These are phyloP conservation scores for Urocitellus parryii DNA, from an alignment of 2,113 vertebrate species.

Conservation along the genomic window DNA sequence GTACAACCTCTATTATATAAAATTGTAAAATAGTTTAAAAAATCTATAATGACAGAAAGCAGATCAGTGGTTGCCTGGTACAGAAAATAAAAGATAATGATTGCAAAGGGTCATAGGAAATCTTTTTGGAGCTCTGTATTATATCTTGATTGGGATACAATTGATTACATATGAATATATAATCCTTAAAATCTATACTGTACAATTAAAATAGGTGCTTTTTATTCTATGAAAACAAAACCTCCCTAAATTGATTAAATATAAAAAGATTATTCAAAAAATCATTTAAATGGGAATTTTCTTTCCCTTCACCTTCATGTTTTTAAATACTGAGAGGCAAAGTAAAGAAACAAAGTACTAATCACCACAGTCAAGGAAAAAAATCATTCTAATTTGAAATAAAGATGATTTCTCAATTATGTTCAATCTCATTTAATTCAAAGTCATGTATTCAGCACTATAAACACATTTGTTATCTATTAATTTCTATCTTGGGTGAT, in stretches of 20 bases:
- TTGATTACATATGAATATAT: not conserved
- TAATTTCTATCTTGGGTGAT: not conserved
- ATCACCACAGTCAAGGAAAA: not conserved
- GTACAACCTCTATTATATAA: not conserved
- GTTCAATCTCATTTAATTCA: not conserved
- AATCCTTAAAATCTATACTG: not conserved
- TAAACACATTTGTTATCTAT: not conserved
- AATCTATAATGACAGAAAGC: not conserved
- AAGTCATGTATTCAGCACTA: not conserved
- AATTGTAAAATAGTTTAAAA: slow-evolving; percentile 29
- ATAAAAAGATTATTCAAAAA: not conserved
- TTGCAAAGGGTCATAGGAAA: not conserved
- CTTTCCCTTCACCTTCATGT: not conserved
- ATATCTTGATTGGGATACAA: not conserved
- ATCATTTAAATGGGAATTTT: not conserved
- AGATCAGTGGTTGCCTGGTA: not conserved
- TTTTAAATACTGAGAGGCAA: not conserved
- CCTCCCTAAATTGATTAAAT: slow-evolving; percentile 5
- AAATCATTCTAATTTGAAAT: slow-evolving; percentile 40
- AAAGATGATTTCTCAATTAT: slow-evolving; percentile 42
- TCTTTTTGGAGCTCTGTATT: not conserved
- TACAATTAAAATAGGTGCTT: not conserved
- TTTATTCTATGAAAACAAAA: not conserved
- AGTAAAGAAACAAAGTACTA: not conserved
- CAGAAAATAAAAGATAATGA: not conserved